These are phyloP conservation scores for Melipona beecheii DNA, from an alignment of 2,888 invertebrate genomes.

Conservation along the genomic window DNA sequence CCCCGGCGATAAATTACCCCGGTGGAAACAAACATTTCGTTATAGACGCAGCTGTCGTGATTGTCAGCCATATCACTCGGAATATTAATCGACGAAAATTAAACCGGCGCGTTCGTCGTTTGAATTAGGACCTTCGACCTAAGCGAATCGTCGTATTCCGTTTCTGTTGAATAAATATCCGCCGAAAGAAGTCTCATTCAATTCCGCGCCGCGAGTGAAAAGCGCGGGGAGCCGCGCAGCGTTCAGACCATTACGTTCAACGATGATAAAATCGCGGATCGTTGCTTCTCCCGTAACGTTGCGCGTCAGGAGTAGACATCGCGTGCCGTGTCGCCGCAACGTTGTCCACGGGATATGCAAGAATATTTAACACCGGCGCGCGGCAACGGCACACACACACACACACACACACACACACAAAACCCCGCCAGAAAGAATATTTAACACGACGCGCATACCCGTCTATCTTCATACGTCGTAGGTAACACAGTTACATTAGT, in stretches of 20 bases:
- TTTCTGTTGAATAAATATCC: not conserved
- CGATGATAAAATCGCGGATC: conserved; percentile 42
- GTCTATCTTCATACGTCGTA: conserved; percentile 33
- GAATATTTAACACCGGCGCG: conserved; percentile 34
- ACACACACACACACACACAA: not conserved
- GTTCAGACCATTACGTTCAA: conserved; percentile 31
- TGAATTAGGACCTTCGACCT: not conserved
- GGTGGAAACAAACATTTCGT: no score
- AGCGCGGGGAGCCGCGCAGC: not conserved
- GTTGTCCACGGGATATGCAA: conserved; percentile 24
- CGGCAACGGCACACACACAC: not conserved
- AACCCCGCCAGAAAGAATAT: conserved; percentile 36
- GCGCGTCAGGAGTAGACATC: conserved; percentile 13
- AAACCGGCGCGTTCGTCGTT: not conserved
- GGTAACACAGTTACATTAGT: conserved; percentile 26
- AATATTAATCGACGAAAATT: not conserved
- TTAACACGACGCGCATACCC: not conserved
- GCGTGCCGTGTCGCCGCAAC: conserved; percentile 39
- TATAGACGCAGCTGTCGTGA: not conserved
- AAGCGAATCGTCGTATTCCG: not conserved
- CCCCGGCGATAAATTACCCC: no score
- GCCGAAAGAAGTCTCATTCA: conserved; percentile 1
- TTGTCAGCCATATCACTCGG: not conserved
- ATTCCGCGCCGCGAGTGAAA: not conserved
- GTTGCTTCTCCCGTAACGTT: conserved; percentile 7